These are phyloP conservation scores for Diplazon laetatorius DNA, from an alignment of 2,888 invertebrate genomes.

Conservation along the genomic window DNA sequence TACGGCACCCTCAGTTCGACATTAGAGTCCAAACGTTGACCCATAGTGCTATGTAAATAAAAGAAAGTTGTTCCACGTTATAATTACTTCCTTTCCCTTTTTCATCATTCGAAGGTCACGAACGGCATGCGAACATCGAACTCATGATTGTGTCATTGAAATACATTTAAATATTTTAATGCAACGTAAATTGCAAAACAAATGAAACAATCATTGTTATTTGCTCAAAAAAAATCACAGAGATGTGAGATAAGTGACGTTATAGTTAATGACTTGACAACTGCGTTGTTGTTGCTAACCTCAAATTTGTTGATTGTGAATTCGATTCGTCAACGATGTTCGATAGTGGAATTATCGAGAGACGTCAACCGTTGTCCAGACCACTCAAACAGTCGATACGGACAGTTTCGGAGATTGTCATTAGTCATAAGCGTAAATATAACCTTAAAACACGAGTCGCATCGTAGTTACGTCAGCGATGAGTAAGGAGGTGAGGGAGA, in stretches of 20 bases:
- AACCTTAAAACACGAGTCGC: neutral
- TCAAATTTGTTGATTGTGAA: neutral
- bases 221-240: neutral
- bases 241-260: neutral
- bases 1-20: conserved; percentile 36
- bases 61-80: neutral
- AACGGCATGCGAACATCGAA: too few relatives aligned
- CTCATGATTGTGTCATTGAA: too few relatives aligned
- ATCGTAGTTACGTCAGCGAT: conserved; percentile 15
- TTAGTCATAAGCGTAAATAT: conserved; percentile 1
- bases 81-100: too few relatives aligned
- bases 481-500: too few relatives aligned
- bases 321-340: conserved; percentile 16
- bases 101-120: too few relatives aligned
- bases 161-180: too few relatives aligned
- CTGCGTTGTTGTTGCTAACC: conserved; percentile 6
- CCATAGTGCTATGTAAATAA: conserved; percentile 54
- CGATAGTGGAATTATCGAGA: conserved; percentile 20
- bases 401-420: neutral
- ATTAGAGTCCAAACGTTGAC: conserved; percentile 40
- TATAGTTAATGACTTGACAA: conserved; percentile 3
- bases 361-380: conserved; percentile 16
- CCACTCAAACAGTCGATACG: neutral
- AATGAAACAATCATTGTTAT: conserved; percentile 3
- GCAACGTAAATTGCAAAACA: too few relatives aligned